phyloP scores from a whole-genome alignment of 2,797 vertebrate species.

The Ambastaia sidthimunki region DNA sequence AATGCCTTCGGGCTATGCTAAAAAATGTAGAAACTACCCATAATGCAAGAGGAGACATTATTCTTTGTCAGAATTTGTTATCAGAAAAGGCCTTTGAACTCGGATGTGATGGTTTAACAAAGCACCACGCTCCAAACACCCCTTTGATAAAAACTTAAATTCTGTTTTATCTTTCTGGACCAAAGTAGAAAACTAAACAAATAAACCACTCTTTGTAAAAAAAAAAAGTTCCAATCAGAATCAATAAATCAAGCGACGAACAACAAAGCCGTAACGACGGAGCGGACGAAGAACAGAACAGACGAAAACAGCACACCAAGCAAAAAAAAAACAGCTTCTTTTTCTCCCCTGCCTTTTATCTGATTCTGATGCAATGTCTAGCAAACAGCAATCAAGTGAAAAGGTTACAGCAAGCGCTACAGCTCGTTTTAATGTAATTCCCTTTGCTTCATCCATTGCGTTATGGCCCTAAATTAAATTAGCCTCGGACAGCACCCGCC shows the following conservation, averaged over 20 bases:
- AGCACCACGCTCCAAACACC: conserved; percentile 23
- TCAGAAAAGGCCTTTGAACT: conserved; percentile 77
- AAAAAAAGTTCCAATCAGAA: conserved; percentile 7
- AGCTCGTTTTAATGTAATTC: conserved; percentile 64
- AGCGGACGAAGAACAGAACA: conserved; percentile 10
- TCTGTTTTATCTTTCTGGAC: conserved; percentile 2
- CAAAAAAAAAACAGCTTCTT: conserved; percentile 31
- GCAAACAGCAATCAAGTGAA: conserved; percentile 55
- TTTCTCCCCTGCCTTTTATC: conserved; percentile 12
- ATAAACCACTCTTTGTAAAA: conserved; percentile 25
- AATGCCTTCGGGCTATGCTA: conserved; percentile 72
- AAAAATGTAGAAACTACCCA: conserved; percentile 74
- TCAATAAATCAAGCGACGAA: conserved; percentile 8
- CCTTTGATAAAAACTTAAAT: conserved; percentile 46
- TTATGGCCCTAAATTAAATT: conserved; percentile 67
- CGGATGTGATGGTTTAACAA: conserved; percentile 46
- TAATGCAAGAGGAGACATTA: conserved; percentile 74
- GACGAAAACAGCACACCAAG: conserved; percentile 27
- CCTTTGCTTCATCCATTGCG: conserved; percentile 50
- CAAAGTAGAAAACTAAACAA: conserved; percentile 63
- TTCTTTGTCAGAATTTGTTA: conserved; percentile 82
- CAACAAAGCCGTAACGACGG: not conserved
- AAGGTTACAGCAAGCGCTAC: conserved; percentile 51
- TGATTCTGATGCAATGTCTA: conserved; percentile 54
- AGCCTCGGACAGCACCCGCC: conserved; percentile 54